These are phyloP conservation scores for Limenitis arthemis DNA, from an alignment of 2,888 invertebrate genomes.

Conservation along the genomic window DNA sequence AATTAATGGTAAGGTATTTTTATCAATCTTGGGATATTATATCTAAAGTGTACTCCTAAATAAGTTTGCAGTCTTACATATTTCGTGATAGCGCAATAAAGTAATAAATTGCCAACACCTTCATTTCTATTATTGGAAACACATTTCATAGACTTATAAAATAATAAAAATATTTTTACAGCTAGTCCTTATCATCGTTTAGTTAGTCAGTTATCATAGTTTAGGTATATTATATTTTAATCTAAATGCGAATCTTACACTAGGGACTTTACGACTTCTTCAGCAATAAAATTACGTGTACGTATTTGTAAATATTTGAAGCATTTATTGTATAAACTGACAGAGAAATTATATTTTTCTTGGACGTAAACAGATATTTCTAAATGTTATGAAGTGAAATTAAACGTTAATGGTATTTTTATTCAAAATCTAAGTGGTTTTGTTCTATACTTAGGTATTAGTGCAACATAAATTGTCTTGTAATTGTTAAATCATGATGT, in stretches of 20 bases:
- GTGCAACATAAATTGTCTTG: slow-evolving; percentile 21
- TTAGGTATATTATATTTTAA: slow-evolving; percentile 54
- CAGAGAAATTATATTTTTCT: slow-evolving; percentile 68
- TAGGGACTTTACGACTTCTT: slow-evolving; percentile 58
- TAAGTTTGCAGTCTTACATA: slow-evolving; percentile 9
- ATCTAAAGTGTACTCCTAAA: slow-evolving; percentile 12
- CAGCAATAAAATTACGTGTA: slow-evolving; percentile 67
- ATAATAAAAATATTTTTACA: slow-evolving; percentile 62
- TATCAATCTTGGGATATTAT: slow-evolving; percentile 7
- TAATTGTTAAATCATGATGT: slow-evolving; percentile 33
- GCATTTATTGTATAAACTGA: slow-evolving; percentile 58
- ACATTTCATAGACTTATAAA: slow-evolving; percentile 40
- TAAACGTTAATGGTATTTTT: slow-evolving; percentile 27
- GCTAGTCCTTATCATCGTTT: slow-evolving; percentile 64
- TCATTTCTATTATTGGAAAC: slow-evolving; percentile 23
- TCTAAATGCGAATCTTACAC: slow-evolving; percentile 45
- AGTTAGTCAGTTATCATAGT: too few relatives aligned
- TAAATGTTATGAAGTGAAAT: slow-evolving; percentile 40
- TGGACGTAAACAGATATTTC: slow-evolving; percentile 51
- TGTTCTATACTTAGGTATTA: slow-evolving; percentile 22
- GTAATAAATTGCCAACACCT: slow-evolving; percentile 20
- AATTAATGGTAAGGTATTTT: slow-evolving; percentile 16
- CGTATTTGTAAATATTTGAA: slow-evolving; percentile 64
- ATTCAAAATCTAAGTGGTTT: slow-evolving; percentile 23
- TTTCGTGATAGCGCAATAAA: slow-evolving; percentile 4